Conservation (phyloP, 92 coral and sea anemone species). For the Ricordea florida region DNA sequence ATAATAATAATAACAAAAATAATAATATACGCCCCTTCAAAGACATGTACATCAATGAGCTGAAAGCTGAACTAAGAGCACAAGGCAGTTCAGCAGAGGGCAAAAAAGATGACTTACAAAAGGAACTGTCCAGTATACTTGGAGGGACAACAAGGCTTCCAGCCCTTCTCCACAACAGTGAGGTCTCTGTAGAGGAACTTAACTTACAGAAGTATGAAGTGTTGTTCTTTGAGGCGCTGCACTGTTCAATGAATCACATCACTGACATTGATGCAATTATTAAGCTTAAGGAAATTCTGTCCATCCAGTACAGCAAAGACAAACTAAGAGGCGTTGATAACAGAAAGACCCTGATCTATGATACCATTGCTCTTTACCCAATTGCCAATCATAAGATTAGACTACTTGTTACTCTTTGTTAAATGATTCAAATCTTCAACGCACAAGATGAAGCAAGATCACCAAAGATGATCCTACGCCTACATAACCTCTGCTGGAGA, state of each 20-base stretch:
- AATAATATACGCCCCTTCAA: background rate
- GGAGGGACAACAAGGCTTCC: slow-evolving; percentile 19
- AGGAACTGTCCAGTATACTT: background rate
- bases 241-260: too few species aligned
- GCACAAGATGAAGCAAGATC: slow-evolving; percentile 3
- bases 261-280: too few species aligned
- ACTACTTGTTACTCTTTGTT: slow-evolving; percentile 17
- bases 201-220: too few species aligned
- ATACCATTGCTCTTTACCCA: slow-evolving; percentile 16
- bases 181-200: too few species aligned
- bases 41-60: slow-evolving; percentile 3
- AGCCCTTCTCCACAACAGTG: too few species aligned
- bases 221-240: too few species aligned
- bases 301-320: too few species aligned
- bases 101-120: too few species aligned
- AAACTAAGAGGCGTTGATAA: slow-evolving; percentile 26
- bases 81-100: too few species aligned
- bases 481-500: too few species aligned
- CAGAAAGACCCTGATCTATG: slow-evolving; percentile 16
- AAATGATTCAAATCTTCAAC: slow-evolving; percentile 29
- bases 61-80: slow-evolving; percentile 9
- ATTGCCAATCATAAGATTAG: background rate
- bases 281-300: too few species aligned
- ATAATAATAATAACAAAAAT: background rate
- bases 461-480: too few species aligned